Evolutionary conservation across 2,797 vertebrate species (phyloP).

Genomic region (Melanotaenia maccullochi): DNA sequence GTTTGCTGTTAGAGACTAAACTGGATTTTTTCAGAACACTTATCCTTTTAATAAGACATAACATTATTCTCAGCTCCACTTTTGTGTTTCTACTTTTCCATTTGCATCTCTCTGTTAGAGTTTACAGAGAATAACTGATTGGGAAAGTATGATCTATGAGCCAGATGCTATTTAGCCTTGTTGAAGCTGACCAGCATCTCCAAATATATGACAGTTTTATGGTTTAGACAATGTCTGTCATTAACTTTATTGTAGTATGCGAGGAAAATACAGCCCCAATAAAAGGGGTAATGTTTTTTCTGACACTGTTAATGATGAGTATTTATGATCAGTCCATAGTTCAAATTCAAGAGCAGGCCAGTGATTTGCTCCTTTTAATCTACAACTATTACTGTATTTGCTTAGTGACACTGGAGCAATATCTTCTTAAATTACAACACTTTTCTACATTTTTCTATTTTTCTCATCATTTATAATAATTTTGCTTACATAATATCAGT

Average conservation of each 20-base stretch:
- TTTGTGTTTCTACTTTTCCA: not conserved
- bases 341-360: conserved; percentile 65
- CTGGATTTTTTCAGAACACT: conserved; percentile 10
- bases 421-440: not conserved
- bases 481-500: not conserved
- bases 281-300: conserved; percentile 83
- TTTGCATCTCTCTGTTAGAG: not conserved
- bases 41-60: not conserved
- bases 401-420: conserved; percentile 8
- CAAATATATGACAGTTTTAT: conserved; percentile 84
- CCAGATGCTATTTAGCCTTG: conserved; percentile 68
- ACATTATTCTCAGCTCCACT: not conserved
- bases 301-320: conserved; percentile 80
- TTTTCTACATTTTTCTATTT: not conserved
- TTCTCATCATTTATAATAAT: not conserved
- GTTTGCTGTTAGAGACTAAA: conserved; percentile 4
- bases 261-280: conserved; percentile 82
- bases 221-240: conserved; percentile 82
- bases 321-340: conserved; percentile 80
- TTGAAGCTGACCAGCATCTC: conserved; percentile 75
- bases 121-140: conserved; percentile 27
- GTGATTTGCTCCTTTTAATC: conserved; percentile 52
- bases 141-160: conserved; percentile 55
- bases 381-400: conserved; percentile 39
- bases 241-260: conserved; percentile 82